Evolutionary conservation across 2,888 invertebrate genomes (phyloP), one percentile per base, ranked within the genome.

Genomic region (Acanthoscelides obtectus): DNA sequence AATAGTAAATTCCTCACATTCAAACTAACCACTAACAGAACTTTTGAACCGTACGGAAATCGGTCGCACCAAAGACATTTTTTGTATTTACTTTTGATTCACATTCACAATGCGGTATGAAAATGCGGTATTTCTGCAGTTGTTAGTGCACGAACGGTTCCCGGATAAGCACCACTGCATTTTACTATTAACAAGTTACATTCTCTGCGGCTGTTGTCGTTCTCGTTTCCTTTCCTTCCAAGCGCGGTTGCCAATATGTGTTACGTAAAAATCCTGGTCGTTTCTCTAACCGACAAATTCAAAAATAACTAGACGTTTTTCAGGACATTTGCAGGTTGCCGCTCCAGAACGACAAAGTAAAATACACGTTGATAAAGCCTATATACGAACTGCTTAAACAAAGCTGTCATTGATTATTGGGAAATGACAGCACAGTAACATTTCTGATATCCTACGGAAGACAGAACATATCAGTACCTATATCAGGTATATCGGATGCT

Each of bases 121-220:
- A 70, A 70, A 70, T 64, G 45, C 64, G 69, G 71, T 66, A 64
- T 64, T 20, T 72, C 66, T 72, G 70, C 67, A 70, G 69, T 73
- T 73, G 71, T 75, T 72, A 45, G 1, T 73, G 72, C 66, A 69
- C 27, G 70, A 70, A 79, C 76, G 78, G 79, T 80, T 81, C 79
- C 79, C 80, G 80, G 81, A 81, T 80, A 80, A 77, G 81, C 80
- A 80, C 79, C 78, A 79, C 78, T 80, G 81, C 81, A 80, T 80
- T 80, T 81, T 77, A 78, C 74, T 71, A 66, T 66, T 21, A 22
- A 69, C 45, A 12, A 45, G 75, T 75, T 76, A 74, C 74, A 76
- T 75, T 77, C 75, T 75, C 76, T 75, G 67, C 21, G 8, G 66
- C 21, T 66, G 21, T 69, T 2, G 45, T 69, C 22, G 22, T 66